These are phyloP conservation scores for Gouania willdenowi DNA, from an alignment of 2,797 vertebrate species.

Conservation along the genomic window DNA sequence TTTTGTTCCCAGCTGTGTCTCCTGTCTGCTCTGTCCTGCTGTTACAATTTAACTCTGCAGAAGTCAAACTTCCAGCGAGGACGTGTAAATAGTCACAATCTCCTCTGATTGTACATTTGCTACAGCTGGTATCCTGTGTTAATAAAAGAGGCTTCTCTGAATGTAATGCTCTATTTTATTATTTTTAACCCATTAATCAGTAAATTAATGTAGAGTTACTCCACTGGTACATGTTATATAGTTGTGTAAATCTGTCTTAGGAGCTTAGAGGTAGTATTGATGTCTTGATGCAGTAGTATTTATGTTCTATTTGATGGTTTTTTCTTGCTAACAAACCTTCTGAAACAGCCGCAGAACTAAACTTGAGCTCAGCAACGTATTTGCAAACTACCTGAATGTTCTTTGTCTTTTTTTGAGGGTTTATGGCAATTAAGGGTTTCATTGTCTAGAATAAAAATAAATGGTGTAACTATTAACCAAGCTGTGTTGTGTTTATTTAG, in stretches of 20 bases:
- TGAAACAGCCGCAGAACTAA: too few species aligned
- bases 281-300: background rate
- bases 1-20: too few species aligned
- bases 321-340: too few species aligned
- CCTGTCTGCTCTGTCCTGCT: too few species aligned
- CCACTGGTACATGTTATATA: too few species aligned
- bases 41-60: too few species aligned
- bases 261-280: conserved; percentile 21
- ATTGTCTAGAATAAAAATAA: conserved; percentile 45
- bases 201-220: too few species aligned
- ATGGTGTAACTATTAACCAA: conserved; percentile 21
- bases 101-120: conserved; percentile 34
- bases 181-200: too few species aligned
- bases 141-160: conserved; percentile 10
- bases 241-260: too few species aligned
- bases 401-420: background rate
- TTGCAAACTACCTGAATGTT: too few species aligned
- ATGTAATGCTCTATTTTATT: too few species aligned
- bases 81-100: conserved; percentile 36
- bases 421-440: conserved; percentile 21
- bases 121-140: conserved; percentile 3
- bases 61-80: background rate
- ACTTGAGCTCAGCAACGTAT: too few species aligned
- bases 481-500: background rate
- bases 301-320: background rate